Conservation (phyloP, 2,888 invertebrate species). For the Diloba caeruleocephala region DNA sequence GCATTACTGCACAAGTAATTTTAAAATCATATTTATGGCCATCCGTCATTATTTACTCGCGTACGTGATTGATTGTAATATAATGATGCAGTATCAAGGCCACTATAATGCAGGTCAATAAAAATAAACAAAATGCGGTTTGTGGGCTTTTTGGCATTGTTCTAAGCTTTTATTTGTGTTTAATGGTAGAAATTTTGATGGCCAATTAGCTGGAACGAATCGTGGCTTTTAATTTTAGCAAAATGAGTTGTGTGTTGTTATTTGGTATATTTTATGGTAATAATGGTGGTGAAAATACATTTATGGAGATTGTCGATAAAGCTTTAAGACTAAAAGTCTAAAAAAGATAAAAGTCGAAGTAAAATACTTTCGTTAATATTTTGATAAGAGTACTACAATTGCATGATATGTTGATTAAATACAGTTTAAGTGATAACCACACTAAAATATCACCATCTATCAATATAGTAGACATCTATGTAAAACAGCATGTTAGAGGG, state of each 20-base stretch:
- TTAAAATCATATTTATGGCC: slow-evolving; percentile 67
- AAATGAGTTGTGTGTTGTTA: slow-evolving; percentile 25
- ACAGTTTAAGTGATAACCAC: too few relatives aligned
- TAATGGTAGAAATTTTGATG: slow-evolving; percentile 55
- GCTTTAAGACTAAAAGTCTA: background rate
- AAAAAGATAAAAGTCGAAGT: background rate
- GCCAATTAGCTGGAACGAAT: slow-evolving; percentile 60
- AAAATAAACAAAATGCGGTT: slow-evolving; percentile 70
- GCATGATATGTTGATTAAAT: too few relatives aligned
- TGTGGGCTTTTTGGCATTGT: slow-evolving; percentile 63
- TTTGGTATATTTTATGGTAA: slow-evolving; percentile 37
- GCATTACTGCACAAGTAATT: slow-evolving; percentile 55
- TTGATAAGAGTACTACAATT: too few relatives aligned
- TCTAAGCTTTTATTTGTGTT: slow-evolving; percentile 52
- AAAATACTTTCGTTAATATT: background rate
- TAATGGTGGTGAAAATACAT: slow-evolving; percentile 12
- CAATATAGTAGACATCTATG: too few relatives aligned
- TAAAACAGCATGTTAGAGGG: too few relatives aligned
- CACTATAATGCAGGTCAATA: slow-evolving; percentile 69
- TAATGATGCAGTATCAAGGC: slow-evolving; percentile 82
- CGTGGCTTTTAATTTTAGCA: slow-evolving; percentile 38
- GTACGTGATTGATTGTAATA: slow-evolving; percentile 70
- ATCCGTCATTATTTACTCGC: slow-evolving; percentile 62
- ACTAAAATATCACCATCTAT: too few relatives aligned
- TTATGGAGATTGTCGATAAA: background rate